These are phyloP conservation scores for Cephonodes hylas DNA, from an alignment of 2,888 invertebrate species.

Conservation along the genomic window DNA sequence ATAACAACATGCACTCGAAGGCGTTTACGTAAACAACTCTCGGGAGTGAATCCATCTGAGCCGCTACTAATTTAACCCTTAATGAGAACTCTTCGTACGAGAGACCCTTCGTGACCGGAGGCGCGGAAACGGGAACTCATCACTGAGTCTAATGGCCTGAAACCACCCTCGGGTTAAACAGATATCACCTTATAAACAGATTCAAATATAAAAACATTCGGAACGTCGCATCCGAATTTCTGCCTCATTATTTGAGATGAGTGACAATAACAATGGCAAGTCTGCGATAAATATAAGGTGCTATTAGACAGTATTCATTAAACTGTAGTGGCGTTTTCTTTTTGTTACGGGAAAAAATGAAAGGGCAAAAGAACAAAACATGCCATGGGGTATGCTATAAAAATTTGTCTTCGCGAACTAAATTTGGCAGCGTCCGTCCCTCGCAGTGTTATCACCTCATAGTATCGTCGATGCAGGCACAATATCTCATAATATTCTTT, in stretches of 20 bases:
- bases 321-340: background rate
- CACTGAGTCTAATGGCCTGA: conserved; percentile 66
- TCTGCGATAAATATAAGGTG: conserved; percentile 21
- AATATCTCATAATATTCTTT: conserved; percentile 80
- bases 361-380: conserved; percentile 27
- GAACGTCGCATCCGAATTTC: conserved; percentile 23
- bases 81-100: conserved; percentile 59
- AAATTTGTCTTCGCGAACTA: conserved; percentile 61
- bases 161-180: conserved; percentile 61
- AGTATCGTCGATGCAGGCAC: conserved; percentile 68
- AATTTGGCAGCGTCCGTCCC: conserved; percentile 57
- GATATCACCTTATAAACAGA: conserved; percentile 56
- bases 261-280: conserved; percentile 22
- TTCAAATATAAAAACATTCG: conserved; percentile 43
- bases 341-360: conserved; percentile 12
- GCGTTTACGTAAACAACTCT: conserved; percentile 52
- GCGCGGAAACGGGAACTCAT: conserved; percentile 69
- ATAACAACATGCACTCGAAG: background rate
- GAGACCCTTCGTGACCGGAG: conserved; percentile 61
- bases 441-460: conserved; percentile 74
- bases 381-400: conserved; percentile 40
- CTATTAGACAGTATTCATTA: conserved; percentile 1
- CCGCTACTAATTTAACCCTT: conserved; percentile 62
- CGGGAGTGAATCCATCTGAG: conserved; percentile 48
- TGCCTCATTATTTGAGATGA: conserved; percentile 34